Evolutionary conservation across 2,797 vertebrate genomes (phyloP).

Genomic region (Caiman crocodilus): DNA sequence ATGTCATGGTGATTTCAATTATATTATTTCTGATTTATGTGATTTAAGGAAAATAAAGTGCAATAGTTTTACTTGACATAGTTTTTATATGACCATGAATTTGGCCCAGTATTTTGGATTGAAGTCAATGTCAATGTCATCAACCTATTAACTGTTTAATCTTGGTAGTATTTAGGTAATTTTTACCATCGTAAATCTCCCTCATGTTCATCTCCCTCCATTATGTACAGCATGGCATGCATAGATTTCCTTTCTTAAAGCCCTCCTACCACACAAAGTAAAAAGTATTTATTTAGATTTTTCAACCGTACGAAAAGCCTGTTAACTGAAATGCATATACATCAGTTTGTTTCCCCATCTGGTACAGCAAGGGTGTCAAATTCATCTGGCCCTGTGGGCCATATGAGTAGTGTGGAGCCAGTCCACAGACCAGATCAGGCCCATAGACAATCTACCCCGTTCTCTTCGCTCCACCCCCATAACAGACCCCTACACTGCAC

Average conservation of each 20-base stretch:
- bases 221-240: too few relatives aligned
- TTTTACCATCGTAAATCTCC: too few relatives aligned
- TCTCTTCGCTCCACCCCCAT: too few relatives aligned
- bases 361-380: too few relatives aligned
- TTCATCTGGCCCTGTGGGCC: too few relatives aligned
- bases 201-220: background rate
- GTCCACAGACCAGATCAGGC: too few relatives aligned
- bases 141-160: background rate
- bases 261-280: background rate
- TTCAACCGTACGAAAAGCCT: background rate
- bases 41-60: background rate
- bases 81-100: background rate
- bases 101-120: background rate
- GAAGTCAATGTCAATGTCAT: background rate
- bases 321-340: background rate
- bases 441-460: too few relatives aligned
- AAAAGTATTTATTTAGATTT: background rate
- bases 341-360: too few relatives aligned
- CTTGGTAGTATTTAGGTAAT: background rate
- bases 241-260: too few relatives aligned
- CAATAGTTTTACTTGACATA: background rate
- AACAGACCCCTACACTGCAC: too few relatives aligned
- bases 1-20: background rate
- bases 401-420: too few relatives aligned
- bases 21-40: background rate